Evolutionary conservation across 2,888 invertebrate genomes (phyloP), one percentile per base, ranked within the genome.

Genomic region (Acronicta leporina): DNA sequence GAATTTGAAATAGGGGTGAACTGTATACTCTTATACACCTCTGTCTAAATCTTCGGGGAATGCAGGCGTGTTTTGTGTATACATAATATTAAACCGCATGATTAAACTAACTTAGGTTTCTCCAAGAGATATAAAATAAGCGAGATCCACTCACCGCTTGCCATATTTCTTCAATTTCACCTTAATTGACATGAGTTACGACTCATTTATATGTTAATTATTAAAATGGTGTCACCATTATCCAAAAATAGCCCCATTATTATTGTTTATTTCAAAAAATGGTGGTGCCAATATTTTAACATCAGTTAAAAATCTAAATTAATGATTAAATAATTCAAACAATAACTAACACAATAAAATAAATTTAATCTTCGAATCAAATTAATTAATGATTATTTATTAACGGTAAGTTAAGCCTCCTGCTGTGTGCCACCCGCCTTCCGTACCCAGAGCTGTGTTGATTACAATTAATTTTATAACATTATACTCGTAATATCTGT

Each of bases 401-500:
- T 51, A 67, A 62, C 62, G 40, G 43, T 40, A 41, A 41, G 44
- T 54, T 53, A 41, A 6, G 63, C 20, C 49, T 20, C 72, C 77
- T 64, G 77, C 60, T 11, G 77, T 7, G 71, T 35, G 30, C 53
- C 47, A 51, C 59, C 54, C 52, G 63, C 57, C 41, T 57, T 54
- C 60, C 49, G 44, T 57, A 69, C 66, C 40, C 60, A 75, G 65
- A n/a, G n/a, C n/a, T n/a, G n/a, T 72, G 43, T 70, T 67, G 59
- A 68, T 47, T 35, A 67, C 62, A 52, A 71, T 76, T 70, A 70
- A 78, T 77, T 68, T 74, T 64, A 78, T 72, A 61, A 70, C 54
- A 49, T n/a, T 41, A 38, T 56, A 57, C 59, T 46, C 48, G 61
- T 73, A 65, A 69, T 70, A 27, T 73, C 51, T 38, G 43, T 67